phyloP scores from a whole-genome alignment of 2,797 vertebrate genomes.

The Masticophis lateralis region DNA sequence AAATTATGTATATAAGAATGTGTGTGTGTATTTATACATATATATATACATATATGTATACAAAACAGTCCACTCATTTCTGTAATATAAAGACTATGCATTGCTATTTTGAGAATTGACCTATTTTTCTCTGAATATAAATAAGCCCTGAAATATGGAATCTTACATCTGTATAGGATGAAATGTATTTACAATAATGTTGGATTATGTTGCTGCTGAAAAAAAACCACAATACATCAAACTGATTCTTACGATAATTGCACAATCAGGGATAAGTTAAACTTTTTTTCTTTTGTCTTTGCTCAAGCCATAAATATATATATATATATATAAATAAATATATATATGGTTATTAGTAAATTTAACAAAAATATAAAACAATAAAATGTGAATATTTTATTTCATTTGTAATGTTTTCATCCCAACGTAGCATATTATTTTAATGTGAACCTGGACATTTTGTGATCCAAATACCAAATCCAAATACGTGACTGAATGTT shows the following conservation, averaged over 20 bases:
- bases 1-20: conserved; percentile 69
- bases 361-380: conserved; percentile 71
- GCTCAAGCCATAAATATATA: conserved; percentile 77
- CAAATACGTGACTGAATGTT: background rate
- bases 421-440: conserved; percentile 36
- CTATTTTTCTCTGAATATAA: conserved; percentile 76
- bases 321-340: conserved; percentile 62
- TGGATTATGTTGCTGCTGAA: conserved; percentile 70
- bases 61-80: conserved; percentile 72
- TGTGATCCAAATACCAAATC: background rate
- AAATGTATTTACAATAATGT: conserved; percentile 72
- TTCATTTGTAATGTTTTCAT: conserved; percentile 53
- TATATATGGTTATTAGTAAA: conserved; percentile 77
- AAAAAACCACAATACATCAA: conserved; percentile 57
- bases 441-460: background rate
- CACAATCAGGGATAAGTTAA: conserved; percentile 74
- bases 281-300: conserved; percentile 76
- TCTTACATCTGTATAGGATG: conserved; percentile 75
- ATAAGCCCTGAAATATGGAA: conserved; percentile 68
- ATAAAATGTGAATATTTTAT: conserved; percentile 67
- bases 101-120: conserved; percentile 70
- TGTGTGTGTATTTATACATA: conserved; percentile 67
- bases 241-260: conserved; percentile 71
- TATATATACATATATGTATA: conserved; percentile 77
- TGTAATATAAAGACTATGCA: conserved; percentile 74